Evolutionary conservation across 2,797 vertebrate genomes (phyloP).

Genomic region (Falco naumanni): DNA sequence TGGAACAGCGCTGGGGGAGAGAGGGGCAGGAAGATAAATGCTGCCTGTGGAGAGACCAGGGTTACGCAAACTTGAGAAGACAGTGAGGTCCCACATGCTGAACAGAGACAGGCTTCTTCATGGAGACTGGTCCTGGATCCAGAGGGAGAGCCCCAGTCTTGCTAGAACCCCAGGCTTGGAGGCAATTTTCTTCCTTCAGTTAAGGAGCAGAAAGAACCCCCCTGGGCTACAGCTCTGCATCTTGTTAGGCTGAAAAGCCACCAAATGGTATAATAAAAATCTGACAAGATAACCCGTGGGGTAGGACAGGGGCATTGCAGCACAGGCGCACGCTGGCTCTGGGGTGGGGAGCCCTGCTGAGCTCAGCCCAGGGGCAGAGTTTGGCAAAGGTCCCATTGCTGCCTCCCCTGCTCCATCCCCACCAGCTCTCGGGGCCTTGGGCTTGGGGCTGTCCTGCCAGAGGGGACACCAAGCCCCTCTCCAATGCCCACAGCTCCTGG

Average conservation of each 20-base stretch:
- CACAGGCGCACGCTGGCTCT: background rate
- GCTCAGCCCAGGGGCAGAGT: background rate
- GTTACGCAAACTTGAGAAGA: background rate
- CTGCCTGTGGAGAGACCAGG: background rate
- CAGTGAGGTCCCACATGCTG: background rate
- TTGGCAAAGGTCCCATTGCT: background rate
- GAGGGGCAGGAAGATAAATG: background rate
- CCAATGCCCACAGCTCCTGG: background rate
- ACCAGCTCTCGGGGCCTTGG: background rate
- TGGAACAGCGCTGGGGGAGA: background rate
- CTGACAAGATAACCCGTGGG: background rate
- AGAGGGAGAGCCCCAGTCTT: background rate
- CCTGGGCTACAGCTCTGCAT: background rate
- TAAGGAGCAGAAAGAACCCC: background rate
- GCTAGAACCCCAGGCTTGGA: background rate
- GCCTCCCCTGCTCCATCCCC: background rate
- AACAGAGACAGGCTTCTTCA: background rate
- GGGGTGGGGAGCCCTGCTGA: background rate
- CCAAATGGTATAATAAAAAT: background rate
- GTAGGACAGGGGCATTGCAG: background rate
- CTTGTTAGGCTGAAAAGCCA: conserved; percentile 8
- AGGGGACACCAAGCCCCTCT: background rate
- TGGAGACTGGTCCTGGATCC: background rate
- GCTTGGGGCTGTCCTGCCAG: background rate
- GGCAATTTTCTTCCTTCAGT: background rate